Base-by-base conservation (phyloP, 2,797 vertebrate genomes). In the Coregonus suidteri region DNA sequence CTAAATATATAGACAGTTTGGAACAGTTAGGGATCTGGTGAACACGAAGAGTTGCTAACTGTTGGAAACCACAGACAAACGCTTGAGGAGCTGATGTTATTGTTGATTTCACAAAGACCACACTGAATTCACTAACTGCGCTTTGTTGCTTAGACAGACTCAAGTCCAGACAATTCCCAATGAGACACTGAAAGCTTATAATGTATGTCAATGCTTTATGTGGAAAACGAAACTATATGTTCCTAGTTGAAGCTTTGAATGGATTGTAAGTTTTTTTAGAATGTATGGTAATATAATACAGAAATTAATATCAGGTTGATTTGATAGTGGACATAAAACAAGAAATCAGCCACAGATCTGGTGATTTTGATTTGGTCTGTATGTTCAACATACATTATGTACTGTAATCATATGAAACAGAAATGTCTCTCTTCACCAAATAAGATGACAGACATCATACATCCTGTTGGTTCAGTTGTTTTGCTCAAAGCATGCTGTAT, bases 11-110 rank as follows among this genome's bases (percentile, higher is more conserved):
- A 47, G 9, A 68, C 79, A 83, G 80, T 86, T 77, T 88, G 9
- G 41, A 87, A 91, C 83, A 88, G 72, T 84, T 83, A 78, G 74
- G 18, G 71, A 87, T 84, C 80, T 69, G 37, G 77, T 67, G 65
- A 88, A 79, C 80, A 79, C 35, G 76, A 76, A 83, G 79, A 85
- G 62, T 15, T 4, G 14, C 31, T 34, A 86, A 81, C 79, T 70
- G 83, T 82, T 85, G 69, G 52, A 71, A 79, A 71, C 0, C 6
- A 30, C 75, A 72, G 72, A 62, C 34, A 18, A 11, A 47, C 20
- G 4, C 14, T n/a, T 47, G n/a, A 20, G 54, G 25, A 20, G 14
- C 47, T 65, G 62, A 65, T 65, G n/a, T 65, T 30, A 65, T 65
- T 25, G 11, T 11, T 30, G 62, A 65, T 65, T 31, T 65, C n/a